phyloP scores from a whole-genome alignment of 2,888 invertebrate genomes.

The Meiosimyza decipiens region DNA sequence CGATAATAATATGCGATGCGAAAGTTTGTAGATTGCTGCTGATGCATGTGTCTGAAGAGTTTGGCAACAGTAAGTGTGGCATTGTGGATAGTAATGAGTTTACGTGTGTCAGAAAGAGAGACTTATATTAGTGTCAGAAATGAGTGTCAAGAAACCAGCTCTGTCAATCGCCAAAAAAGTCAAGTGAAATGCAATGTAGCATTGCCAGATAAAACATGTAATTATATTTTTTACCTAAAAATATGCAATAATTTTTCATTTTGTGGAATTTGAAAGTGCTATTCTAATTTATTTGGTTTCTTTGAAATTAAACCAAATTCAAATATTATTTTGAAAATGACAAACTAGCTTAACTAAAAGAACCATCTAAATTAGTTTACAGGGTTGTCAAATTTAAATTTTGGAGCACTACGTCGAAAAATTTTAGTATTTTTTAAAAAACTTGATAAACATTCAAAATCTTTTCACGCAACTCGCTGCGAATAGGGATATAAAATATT shows the following conservation, averaged over 20 bases:
- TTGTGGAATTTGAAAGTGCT: not conserved
- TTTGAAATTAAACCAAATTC: too few relatives aligned
- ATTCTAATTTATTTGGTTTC: too few relatives aligned
- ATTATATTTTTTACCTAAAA: slow-evolving; percentile 15
- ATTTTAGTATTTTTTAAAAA: too few relatives aligned
- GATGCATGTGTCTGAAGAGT: not conserved
- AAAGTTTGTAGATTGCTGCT: not conserved
- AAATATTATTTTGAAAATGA: too few relatives aligned
- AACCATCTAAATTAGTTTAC: too few relatives aligned
- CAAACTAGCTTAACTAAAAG: too few relatives aligned
- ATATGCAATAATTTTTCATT: slow-evolving; percentile 25
- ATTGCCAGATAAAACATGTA: not conserved
- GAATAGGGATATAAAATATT: too few relatives aligned
- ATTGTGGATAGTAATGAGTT: not conserved
- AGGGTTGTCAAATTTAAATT: too few relatives aligned
- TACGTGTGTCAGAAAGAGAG: slow-evolving; percentile 3
- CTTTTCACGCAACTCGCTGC: too few relatives aligned
- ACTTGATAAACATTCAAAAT: too few relatives aligned
- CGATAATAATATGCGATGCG: not conserved
- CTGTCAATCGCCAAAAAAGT: not conserved
- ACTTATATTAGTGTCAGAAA: not conserved
- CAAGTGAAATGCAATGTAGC: not conserved
- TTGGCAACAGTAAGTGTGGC: not conserved
- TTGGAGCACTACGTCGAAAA: too few relatives aligned
- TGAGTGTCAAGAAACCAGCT: too few relatives aligned